Percentiles rank a stretch among this genome's conserved stretches.
Conservation (phyloP, 2,797 vertebrate species). For the Macropus fuliginosus region DNA sequence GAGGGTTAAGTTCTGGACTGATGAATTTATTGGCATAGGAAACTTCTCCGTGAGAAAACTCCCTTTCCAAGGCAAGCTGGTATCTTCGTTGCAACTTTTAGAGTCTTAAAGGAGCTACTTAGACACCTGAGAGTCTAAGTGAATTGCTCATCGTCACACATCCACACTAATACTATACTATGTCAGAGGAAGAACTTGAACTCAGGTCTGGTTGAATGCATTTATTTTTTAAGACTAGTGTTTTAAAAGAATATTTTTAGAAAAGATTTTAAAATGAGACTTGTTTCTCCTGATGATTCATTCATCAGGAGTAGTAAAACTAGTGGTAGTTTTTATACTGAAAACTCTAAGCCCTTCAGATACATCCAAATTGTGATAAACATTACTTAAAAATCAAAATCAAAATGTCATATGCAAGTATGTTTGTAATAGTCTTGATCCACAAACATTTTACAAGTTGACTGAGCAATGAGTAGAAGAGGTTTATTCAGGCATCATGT, state of each 20-base stretch:
- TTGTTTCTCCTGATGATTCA: conserved; percentile 64
- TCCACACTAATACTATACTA: background rate
- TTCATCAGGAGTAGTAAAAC: conserved; percentile 60
- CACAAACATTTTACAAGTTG: background rate
- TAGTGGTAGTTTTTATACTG: conserved; percentile 49
- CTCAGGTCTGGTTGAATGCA: conserved; percentile 1
- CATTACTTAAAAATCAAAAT: background rate
- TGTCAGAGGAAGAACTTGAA: background rate
- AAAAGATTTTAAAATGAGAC: conserved; percentile 56
- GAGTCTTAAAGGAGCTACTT: background rate
- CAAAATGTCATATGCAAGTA: background rate
- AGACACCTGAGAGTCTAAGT: background rate
- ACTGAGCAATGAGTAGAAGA: background rate
- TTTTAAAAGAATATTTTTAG: conserved; percentile 62
- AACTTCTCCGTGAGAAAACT: background rate
- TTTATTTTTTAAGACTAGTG: conserved; percentile 58
- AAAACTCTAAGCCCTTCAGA: background rate
- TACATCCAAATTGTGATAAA: background rate
- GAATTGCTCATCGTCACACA: background rate
- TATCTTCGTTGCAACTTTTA: background rate
- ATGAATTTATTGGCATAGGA: background rate
- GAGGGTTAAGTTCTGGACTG: background rate
- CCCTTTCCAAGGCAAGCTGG: background rate
- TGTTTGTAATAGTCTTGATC: background rate
- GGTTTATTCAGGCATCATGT: background rate